These are phyloP conservation scores for Hirtodrosophila trivittata DNA, from an alignment of 2,888 invertebrate genomes.

Conservation along the genomic window DNA sequence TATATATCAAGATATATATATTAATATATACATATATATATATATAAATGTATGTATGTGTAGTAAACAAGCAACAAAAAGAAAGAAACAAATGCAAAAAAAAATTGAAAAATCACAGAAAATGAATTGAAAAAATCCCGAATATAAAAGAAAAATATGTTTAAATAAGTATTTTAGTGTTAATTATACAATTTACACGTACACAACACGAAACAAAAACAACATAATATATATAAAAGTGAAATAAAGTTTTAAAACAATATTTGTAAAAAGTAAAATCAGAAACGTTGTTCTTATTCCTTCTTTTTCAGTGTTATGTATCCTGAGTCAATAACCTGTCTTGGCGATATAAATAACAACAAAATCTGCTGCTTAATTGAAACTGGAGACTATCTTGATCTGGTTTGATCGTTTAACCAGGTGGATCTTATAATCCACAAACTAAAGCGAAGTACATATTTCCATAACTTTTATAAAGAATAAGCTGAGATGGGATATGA, in stretches of 20 bases:
- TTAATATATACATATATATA: no score
- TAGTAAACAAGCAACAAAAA: constrained; percentile 55
- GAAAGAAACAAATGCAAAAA: constrained; percentile 38
- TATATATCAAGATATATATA: no score
- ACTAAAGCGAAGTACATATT: no score
- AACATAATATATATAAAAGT: constrained; percentile 80
- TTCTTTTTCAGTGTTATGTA: no score
- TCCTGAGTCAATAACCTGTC: no score
- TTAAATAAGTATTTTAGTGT: constrained; percentile 83
- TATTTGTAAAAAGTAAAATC: constrained; percentile 82
- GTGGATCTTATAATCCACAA: no score
- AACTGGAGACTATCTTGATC: no score
- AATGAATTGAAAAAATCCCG: constrained; percentile 56
- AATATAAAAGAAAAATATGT: constrained; percentile 73
- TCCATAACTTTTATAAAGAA: no score
- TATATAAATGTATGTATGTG: constrained; percentile 48
- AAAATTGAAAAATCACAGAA: constrained; percentile 35
- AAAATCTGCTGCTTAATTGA: no score
- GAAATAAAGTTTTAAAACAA: constrained; percentile 84
- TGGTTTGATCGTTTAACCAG: no score
- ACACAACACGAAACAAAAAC: constrained; percentile 68
- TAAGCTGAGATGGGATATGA: no score
- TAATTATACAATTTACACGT: constrained; percentile 83
- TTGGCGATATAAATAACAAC: no score
- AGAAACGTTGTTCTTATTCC: not conserved